A percentile compares a stretch with the other conserved stretches of the same genome.
Evolutionary conservation across 2,113 vertebrate species (phyloP).

Genomic region (Dromiciops gliroides): DNA sequence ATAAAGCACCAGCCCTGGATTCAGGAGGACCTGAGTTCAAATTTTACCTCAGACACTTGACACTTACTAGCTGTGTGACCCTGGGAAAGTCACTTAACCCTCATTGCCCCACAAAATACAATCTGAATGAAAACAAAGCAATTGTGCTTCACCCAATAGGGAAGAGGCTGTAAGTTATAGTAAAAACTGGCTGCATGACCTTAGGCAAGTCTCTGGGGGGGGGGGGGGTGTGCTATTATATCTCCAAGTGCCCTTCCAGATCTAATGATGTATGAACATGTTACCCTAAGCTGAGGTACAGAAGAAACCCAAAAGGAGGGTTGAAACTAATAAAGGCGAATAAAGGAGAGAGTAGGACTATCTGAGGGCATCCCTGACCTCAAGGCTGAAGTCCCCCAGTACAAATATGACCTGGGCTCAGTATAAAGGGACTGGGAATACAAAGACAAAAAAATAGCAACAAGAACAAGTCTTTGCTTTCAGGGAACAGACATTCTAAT

Average conservation of each 20-base stretch:
- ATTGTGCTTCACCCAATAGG: neutral
- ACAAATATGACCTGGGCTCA: neutral
- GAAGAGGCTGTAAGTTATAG: neutral
- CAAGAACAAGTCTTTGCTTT: neutral
- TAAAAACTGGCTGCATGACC: neutral
- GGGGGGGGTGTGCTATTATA: neutral
- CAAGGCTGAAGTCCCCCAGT: too few relatives aligned
- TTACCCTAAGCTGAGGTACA: neutral
- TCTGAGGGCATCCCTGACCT: too few relatives aligned
- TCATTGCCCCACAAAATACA: too few relatives aligned
- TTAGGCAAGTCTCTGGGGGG: neutral
- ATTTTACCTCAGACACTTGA: too few relatives aligned
- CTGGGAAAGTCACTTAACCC: too few relatives aligned
- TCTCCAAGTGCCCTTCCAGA: neutral
- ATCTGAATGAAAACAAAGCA: neutral
- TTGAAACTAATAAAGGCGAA: neutral
- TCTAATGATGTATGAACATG: neutral
- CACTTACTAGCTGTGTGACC: too few relatives aligned
- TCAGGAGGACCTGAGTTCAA: too few relatives aligned
- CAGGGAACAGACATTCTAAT: neutral
- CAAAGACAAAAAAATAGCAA: neutral
- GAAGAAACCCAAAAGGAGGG: neutral
- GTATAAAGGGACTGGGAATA: neutral
- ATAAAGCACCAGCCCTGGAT: too few relatives aligned
- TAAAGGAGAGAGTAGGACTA: too few relatives aligned